These are phyloP conservation scores for Agrochola lychnidis DNA, from an alignment of 2,888 invertebrate genomes.

Conservation along the genomic window DNA sequence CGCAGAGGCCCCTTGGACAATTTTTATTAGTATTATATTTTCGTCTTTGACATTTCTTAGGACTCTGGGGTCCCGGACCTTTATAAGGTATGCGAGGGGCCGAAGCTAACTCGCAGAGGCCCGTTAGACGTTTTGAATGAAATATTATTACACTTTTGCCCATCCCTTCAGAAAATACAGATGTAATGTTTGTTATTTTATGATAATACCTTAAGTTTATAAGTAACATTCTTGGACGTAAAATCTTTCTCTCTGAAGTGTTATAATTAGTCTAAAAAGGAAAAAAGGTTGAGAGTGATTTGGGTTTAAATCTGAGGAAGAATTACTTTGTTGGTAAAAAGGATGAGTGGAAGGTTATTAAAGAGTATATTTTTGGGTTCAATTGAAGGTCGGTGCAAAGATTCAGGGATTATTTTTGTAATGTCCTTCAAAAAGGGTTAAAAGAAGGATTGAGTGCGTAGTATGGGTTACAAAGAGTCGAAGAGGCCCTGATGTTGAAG, in stretches of 20 bases:
- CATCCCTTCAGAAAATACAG: too few species aligned
- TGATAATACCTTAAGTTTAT: too few species aligned
- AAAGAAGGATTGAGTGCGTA: neutral
- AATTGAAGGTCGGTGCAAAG: conserved; percentile 20
- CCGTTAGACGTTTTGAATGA: too few species aligned
- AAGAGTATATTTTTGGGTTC: conserved; percentile 29
- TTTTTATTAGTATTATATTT: too few species aligned
- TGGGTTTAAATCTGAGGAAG: conserved; percentile 25
- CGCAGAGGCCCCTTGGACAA: too few species aligned
- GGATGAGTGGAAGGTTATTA: conserved; percentile 30
- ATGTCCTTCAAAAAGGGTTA: conserved; percentile 27
- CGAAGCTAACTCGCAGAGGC: too few species aligned
- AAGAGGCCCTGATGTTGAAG: neutral
- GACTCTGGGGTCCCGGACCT: too few species aligned
- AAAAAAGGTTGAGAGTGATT: conserved; percentile 27
- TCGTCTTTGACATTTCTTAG: too few species aligned
- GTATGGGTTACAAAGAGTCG: neutral
- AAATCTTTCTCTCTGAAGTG: conserved; percentile 17
- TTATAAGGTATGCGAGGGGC: too few species aligned
- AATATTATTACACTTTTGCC: too few species aligned
- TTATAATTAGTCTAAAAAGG: conserved; percentile 32
- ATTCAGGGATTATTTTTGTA: conserved; percentile 31
- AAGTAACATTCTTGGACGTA: neutral
- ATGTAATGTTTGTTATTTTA: too few species aligned
- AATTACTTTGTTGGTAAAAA: conserved; percentile 24